A percentile compares a stretch with the other conserved stretches of the same genome.
phyloP scores from a whole-genome alignment of 2,888 invertebrate genomes.

The Emmelina monodactyla region DNA sequence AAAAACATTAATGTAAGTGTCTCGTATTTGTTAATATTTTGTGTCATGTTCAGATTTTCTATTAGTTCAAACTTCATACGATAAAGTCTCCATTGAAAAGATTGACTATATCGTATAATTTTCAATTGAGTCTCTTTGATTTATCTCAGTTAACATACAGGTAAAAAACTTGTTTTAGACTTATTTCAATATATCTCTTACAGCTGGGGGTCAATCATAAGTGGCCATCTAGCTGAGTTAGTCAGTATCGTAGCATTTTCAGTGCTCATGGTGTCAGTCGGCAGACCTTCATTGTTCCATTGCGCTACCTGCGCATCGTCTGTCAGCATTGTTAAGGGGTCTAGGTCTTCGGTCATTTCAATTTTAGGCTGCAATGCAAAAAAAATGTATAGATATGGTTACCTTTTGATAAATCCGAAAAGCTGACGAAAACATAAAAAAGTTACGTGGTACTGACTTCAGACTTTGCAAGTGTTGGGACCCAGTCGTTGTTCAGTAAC shows the following conservation, averaged over 20 bases:
- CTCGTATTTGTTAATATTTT: neutral
- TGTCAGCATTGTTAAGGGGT: conserved; percentile 85
- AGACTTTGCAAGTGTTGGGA: conserved; percentile 77
- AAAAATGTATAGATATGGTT: too few species aligned
- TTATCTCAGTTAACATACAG: neutral
- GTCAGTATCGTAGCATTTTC: conserved; percentile 94
- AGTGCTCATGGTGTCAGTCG: conserved; percentile 91
- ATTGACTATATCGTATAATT: neutral
- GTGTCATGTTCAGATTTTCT: too few species aligned
- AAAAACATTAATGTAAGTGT: neutral
- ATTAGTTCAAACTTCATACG: too few species aligned
- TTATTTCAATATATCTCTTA: conserved; percentile 34
- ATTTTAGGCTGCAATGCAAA: conserved; percentile 68
- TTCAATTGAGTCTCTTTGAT: neutral
- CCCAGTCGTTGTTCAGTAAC: conserved; percentile 80
- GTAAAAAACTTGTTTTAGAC: neutral
- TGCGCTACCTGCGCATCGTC: conserved; percentile 91
- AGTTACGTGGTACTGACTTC: conserved; percentile 62
- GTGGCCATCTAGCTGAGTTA: conserved; percentile 90
- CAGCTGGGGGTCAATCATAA: conserved; percentile 94
- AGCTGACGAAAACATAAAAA: too few species aligned
- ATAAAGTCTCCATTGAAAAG: too few species aligned
- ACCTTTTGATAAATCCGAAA: too few species aligned
- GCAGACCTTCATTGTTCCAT: conserved; percentile 95
- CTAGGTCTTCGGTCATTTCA: conserved; percentile 79